Base-by-base conservation (phyloP, 2,797 vertebrate genomes). In the Danio choprae region DNA sequence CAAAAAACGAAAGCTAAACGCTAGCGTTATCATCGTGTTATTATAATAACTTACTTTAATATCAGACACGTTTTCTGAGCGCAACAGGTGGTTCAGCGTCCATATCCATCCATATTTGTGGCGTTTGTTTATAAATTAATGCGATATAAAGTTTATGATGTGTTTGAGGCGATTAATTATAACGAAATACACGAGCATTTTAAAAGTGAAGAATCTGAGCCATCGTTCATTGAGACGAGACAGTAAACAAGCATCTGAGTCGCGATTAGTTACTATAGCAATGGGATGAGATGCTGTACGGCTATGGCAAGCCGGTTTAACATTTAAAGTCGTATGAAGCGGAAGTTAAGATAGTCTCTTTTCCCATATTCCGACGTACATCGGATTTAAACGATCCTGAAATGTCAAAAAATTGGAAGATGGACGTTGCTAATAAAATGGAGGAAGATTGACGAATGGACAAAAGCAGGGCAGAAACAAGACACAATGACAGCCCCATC, bases 201-300 rank as follows among this genome's bases (percentile, higher is more conserved):
- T 63, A 36, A 41, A 46, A 51, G 7, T 58, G 44, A 74, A 7
- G 65, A 40, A 58, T 56, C 83, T 79, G 80, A 84, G 77, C 84
- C 88, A 72, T 85, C 44, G 80, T 77, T 63, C 55, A 15, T 50
- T 74, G 83, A 22, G 73, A 68, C 72, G 63, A 79, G 69, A 82
- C 50, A 20, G n/a, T 75, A 81, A 70, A 84, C 74, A 84, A 84
- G 65, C 71, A 77, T 72, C 77, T 73, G 87, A 89, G 88, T 87
- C 86, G 87, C 75, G 63, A 82, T 13, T 38, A 16, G 93, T 94
- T 85, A 84, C 92, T 87, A 65, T 44, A 87, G 90, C 50, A 91
- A 92, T 91, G 69, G 87, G 46, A 75, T 56, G 89, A 86, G 90
- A 94, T 92, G 93, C 92, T 29, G 29, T 3, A 29, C 29, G 1